phyloP scores from a whole-genome alignment of 2,888 invertebrate genomes.

The Trichogramma evanescens region DNA sequence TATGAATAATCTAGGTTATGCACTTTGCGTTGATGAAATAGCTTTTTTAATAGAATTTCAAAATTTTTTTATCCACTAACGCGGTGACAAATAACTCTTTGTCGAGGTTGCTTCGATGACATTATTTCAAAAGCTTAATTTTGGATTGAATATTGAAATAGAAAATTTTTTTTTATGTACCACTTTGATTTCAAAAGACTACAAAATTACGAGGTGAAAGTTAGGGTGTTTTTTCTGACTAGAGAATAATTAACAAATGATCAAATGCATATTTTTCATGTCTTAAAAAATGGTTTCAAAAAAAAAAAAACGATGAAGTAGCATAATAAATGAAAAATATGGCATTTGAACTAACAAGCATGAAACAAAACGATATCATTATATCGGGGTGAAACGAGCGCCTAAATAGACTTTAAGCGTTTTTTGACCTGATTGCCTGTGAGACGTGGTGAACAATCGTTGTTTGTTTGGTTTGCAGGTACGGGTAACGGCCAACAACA shows the following conservation, averaged over 20 bases:
- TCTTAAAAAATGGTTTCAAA: too few species aligned
- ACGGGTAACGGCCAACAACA: conserved; percentile 47
- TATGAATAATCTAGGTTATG: background rate
- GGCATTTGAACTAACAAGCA: conserved; percentile 7
- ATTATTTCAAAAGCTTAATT: background rate
- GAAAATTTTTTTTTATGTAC: too few species aligned
- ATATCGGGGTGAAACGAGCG: background rate
- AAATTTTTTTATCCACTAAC: background rate
- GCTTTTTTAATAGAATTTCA: conserved; percentile 8
- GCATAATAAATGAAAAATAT: too few species aligned
- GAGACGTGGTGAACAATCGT: conserved; percentile 14
- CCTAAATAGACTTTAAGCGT: too few species aligned
- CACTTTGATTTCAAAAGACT: too few species aligned
- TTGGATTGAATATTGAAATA: too few species aligned
- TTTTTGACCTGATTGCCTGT: background rate
- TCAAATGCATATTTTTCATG: too few species aligned
- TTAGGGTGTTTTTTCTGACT: too few species aligned
- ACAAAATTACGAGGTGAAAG: too few species aligned
- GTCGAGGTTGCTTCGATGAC: conserved; percentile 22
- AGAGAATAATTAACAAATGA: too few species aligned
- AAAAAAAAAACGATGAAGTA: too few species aligned
- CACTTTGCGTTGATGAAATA: background rate
- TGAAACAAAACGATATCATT: background rate
- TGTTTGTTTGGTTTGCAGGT: conserved; percentile 38
- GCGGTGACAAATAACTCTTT: background rate